A percentile compares a stretch with the other conserved stretches of the same genome.
Evolutionary conservation across 2,797 vertebrate genomes (phyloP).

Genomic region (Pyrocephalus nanus): DNA sequence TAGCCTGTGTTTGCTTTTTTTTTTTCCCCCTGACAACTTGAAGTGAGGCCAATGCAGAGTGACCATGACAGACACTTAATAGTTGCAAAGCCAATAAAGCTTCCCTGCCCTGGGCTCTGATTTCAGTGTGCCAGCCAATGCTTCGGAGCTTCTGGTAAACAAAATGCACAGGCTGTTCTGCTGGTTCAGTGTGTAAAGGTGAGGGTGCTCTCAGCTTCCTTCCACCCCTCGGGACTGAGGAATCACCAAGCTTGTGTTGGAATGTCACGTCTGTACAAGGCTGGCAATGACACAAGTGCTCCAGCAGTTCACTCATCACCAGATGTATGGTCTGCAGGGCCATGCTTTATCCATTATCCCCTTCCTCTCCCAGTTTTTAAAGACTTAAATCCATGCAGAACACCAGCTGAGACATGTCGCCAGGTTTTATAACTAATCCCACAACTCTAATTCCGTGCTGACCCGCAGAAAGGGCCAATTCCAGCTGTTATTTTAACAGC

Average conservation of each 20-base stretch:
- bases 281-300: not conserved
- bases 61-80: not conserved
- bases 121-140: not conserved
- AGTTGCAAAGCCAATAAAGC: not conserved
- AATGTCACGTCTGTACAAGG: not conserved
- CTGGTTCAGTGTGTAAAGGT: not conserved
- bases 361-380: not conserved
- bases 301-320: not conserved
- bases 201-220: not conserved
- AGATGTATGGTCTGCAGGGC: not conserved
- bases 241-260: not conserved
- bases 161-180: not conserved
- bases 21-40: no score
- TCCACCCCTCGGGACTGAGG: not conserved
- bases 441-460: constrained; percentile 43
- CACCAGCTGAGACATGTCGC: not conserved
- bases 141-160: not conserved
- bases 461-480: not conserved
- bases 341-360: not conserved
- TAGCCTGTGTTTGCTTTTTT: not conserved
- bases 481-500: not conserved
- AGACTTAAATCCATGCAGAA: constrained; percentile 1
- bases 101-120: not conserved
- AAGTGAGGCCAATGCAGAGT: not conserved
- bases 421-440: constrained; percentile 53